A percentile compares a stretch with the other conserved stretches of the same genome.
phyloP scores from a whole-genome alignment of 2,888 invertebrate species.

The Cynaeus angustus region DNA sequence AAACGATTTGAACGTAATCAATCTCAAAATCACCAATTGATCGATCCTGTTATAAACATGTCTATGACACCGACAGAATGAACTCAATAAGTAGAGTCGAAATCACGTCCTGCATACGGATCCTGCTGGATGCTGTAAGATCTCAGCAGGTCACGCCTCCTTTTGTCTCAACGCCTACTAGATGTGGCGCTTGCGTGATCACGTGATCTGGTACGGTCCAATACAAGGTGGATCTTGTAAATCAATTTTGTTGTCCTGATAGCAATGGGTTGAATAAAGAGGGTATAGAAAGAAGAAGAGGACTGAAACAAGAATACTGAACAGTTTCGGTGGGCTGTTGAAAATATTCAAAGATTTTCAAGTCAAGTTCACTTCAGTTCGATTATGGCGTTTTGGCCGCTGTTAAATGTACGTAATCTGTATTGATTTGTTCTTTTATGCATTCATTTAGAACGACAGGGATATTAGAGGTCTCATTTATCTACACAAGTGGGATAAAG shows the following conservation, averaged over 20 bases:
- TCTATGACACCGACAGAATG: conserved; percentile 25
- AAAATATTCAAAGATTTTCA: conserved; percentile 64
- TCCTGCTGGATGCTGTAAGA: conserved; percentile 46
- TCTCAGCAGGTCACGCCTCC: conserved; percentile 63
- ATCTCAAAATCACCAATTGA: conserved; percentile 41
- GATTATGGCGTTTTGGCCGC: conserved; percentile 61
- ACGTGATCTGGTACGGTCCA: conserved; percentile 63
- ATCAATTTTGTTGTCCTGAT: conserved; percentile 64
- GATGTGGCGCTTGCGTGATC: conserved; percentile 66
- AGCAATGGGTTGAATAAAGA: conserved; percentile 56
- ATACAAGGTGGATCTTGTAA: conserved; percentile 62
- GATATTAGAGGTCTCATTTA: conserved; percentile 29
- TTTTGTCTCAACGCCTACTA: conserved; percentile 69
- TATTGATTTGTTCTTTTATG: conserved; percentile 63
- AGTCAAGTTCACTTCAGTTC: conserved; percentile 67
- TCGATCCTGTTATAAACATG: conserved; percentile 47
- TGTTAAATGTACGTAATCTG: conserved; percentile 66
- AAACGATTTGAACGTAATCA: conserved; percentile 43
- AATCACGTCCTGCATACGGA: conserved; percentile 33
- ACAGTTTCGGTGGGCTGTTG: conserved; percentile 57
- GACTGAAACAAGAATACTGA: conserved; percentile 49
- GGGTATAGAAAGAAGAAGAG: conserved; percentile 50
- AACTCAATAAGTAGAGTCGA: conserved; percentile 22
- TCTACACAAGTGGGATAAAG: conserved; percentile 15
- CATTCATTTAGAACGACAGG: conserved; percentile 51